These are phyloP conservation scores for Nephrotoma guestfalica DNA, from an alignment of 2,888 invertebrate genomes.

Conservation along the genomic window DNA sequence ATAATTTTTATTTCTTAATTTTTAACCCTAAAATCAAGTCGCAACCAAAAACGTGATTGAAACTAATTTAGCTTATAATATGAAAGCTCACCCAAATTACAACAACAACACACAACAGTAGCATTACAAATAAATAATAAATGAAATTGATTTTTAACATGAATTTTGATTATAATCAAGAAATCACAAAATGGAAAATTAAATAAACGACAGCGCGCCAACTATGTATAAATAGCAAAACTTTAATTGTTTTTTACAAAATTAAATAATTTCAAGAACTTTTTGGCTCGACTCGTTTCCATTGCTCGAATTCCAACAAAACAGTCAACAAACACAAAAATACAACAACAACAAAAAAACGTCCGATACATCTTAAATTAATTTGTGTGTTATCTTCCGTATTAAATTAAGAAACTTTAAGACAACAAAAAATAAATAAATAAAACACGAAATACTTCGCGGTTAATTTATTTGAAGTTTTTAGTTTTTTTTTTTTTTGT, in stretches of 20 bases:
- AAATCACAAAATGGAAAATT: neutral
- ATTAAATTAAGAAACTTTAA: neutral
- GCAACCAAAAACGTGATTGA: neutral
- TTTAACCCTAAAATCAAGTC: neutral
- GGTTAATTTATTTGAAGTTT: neutral
- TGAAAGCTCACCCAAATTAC: neutral
- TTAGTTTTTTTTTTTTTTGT: neutral
- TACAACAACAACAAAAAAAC: neutral
- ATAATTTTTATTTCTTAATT: neutral
- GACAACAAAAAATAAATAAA: neutral
- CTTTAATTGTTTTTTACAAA: neutral
- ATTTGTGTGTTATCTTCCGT: slow-evolving; percentile 1
- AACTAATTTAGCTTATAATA: neutral
- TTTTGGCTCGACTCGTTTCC: neutral
- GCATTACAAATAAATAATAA: neutral
- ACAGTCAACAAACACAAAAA: neutral
- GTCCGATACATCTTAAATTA: slow-evolving; percentile 3
- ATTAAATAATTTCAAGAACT: neutral
- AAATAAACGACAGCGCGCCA: neutral
- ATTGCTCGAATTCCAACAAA: neutral
- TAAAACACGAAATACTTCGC: neutral
- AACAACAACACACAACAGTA: neutral
- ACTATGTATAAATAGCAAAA: neutral
- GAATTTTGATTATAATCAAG: neutral
- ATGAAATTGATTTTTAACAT: neutral